These are phyloP conservation scores for Coranthus polyacanthus DNA, from an alignment of 2,797 vertebrate species.

Conservation along the genomic window DNA sequence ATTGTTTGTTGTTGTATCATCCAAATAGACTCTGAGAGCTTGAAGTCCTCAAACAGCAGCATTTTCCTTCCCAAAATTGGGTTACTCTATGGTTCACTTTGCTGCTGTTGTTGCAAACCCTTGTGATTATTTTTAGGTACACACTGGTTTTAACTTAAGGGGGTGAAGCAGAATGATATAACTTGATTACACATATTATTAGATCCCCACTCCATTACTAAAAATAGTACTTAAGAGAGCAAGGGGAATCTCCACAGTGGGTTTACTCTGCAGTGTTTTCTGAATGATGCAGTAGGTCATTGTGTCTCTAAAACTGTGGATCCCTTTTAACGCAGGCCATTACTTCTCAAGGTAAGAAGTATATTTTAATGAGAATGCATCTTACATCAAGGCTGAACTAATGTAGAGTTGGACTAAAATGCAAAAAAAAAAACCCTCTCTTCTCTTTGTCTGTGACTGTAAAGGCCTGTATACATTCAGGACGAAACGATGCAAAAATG, in stretches of 20 bases:
- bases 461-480: too few relatives aligned
- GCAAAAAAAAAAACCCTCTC: too few relatives aligned
- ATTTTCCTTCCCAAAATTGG: constrained; percentile 30
- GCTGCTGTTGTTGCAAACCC: constrained; percentile 25
- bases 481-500: too few relatives aligned
- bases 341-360: neutral
- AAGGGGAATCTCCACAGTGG: constrained; percentile 2
- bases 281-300: constrained; percentile 25
- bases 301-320: neutral
- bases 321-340: constrained; percentile 16
- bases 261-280: constrained; percentile 11
- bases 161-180: constrained; percentile 23
- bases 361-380: too few relatives aligned
- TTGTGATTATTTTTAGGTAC: constrained; percentile 27
- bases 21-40: constrained; percentile 13
- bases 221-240: neutral
- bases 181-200: constrained; percentile 30
- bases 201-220: constrained; percentile 7
- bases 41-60: constrained; percentile 10
- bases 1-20: constrained; percentile 26
- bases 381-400: too few relatives aligned
- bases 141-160: constrained; percentile 23
- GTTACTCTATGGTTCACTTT: constrained; percentile 40
- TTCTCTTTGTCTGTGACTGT: too few relatives aligned
- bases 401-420: constrained; percentile 2